Conservation (phyloP, 2,797 vertebrate genomes). For the Mormyrops attenuatus region DNA sequence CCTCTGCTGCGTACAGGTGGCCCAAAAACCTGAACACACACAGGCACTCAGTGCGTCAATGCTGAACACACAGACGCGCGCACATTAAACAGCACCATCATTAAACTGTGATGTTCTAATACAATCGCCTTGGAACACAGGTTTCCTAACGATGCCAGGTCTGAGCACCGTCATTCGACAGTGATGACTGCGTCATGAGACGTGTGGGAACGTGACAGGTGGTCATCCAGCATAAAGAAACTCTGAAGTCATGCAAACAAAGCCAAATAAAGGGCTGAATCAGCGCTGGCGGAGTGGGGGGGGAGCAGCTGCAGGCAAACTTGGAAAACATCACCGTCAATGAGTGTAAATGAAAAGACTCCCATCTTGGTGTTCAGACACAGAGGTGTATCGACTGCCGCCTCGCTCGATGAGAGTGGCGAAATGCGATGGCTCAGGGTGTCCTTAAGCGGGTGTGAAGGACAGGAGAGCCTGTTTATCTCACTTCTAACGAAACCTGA, state of each 20-base stretch:
- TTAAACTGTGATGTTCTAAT: neutral
- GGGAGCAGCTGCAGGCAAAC: neutral
- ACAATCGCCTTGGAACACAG: neutral
- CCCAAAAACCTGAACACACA: slow-evolving; percentile 78
- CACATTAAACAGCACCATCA: neutral
- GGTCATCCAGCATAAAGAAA: neutral
- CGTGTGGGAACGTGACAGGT: neutral
- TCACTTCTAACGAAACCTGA: neutral
- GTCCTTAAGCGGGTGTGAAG: neutral
- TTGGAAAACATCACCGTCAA: neutral
- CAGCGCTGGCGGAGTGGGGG: neutral
- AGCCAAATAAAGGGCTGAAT: neutral
- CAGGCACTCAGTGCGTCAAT: neutral
- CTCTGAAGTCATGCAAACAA: neutral
- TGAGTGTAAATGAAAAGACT: neutral
- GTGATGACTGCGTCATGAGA: neutral
- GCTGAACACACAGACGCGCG: slow-evolving; percentile 28
- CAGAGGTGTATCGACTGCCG: neutral
- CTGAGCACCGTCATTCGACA: neutral
- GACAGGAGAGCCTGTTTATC: neutral
- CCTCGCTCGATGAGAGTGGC: neutral
- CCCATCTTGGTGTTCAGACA: neutral
- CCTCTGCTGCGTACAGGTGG: slow-evolving; percentile 94
- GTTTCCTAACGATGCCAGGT: neutral
- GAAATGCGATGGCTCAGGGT: neutral